Percentiles rank a stretch among this genome's conserved stretches.
Evolutionary conservation across 1,140 invertebrate species (phyloP).

Genomic region (Anoplophora glabripennis): DNA sequence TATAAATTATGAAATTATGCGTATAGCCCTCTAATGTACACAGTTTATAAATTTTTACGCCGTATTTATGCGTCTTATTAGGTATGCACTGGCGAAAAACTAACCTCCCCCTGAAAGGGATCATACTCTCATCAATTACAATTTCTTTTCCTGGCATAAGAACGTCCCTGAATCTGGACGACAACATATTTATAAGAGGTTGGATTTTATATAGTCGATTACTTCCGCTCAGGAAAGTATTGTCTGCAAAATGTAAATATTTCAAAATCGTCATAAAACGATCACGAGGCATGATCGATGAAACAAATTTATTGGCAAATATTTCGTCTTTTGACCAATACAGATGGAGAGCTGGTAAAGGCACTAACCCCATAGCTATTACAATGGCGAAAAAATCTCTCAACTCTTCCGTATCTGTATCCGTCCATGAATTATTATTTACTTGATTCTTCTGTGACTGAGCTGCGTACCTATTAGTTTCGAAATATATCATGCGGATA

Average conservation of each 20-base stretch:
- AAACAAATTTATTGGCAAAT: too few relatives aligned
- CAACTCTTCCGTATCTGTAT: too few relatives aligned
- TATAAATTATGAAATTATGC: slow-evolving; percentile 40
- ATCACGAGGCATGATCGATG: too few relatives aligned
- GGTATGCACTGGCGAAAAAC: slow-evolving; percentile 17
- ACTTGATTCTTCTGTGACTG: too few relatives aligned
- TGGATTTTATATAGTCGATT: slow-evolving; percentile 17
- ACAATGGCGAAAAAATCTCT: too few relatives aligned
- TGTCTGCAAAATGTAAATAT: slow-evolving; percentile 4
- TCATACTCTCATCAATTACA: slow-evolving; percentile 42
- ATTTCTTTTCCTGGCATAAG: neutral
- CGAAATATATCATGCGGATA: too few relatives aligned
- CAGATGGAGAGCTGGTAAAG: too few relatives aligned
- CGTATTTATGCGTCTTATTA: slow-evolving; percentile 19
- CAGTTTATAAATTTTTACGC: slow-evolving; percentile 46
- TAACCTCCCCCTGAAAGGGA: slow-evolving; percentile 38
- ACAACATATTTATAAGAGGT: slow-evolving; percentile 15
- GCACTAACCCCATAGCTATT: too few relatives aligned
- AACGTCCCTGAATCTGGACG: slow-evolving; percentile 16
- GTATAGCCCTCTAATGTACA: slow-evolving; percentile 38
- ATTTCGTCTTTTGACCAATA: too few relatives aligned
- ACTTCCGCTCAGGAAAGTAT: neutral
- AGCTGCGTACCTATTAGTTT: too few relatives aligned
- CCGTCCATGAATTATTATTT: too few relatives aligned
- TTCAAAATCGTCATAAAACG: neutral